phyloP scores from a whole-genome alignment of 2,113 vertebrate species.

The Sardina pilchardus region DNA sequence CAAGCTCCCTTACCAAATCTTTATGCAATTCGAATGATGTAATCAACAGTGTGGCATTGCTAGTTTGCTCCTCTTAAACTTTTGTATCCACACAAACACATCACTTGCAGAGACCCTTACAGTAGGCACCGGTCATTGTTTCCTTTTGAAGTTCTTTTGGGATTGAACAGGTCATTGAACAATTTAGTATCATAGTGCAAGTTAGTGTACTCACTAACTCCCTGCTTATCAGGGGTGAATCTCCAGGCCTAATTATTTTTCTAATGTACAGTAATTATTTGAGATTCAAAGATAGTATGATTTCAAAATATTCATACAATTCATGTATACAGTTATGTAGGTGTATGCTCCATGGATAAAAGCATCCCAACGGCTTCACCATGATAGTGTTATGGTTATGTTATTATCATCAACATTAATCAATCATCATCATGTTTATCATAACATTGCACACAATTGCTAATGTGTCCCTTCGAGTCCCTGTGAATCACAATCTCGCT shows the following conservation, averaged over 20 bases:
- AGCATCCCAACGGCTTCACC: too few species aligned
- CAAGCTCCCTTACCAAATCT: too few species aligned
- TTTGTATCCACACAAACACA: background rate
- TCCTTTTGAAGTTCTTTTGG: background rate
- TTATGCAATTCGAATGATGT: background rate
- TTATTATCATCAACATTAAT: background rate
- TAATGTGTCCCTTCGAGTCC: too few species aligned
- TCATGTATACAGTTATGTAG: too few species aligned
- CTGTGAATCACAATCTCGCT: too few species aligned
- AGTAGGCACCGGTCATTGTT: background rate
- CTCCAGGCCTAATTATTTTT: too few species aligned
- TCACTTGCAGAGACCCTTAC: background rate
- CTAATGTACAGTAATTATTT: too few species aligned
- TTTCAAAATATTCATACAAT: background rate
- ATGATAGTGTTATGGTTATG: too few species aligned
- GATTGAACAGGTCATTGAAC: background rate
- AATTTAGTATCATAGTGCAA: background rate
- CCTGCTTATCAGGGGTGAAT: background rate
- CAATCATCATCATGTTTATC: background rate
- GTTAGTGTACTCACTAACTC: background rate
- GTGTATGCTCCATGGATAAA: too few species aligned
- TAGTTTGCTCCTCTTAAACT: background rate
- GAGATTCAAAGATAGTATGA: too few species aligned
- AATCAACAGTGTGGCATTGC: background rate
- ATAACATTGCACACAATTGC: too few species aligned